phyloP scores from a whole-genome alignment of 92 coral and sea anemone species.

The Actinernus sp. region DNA sequence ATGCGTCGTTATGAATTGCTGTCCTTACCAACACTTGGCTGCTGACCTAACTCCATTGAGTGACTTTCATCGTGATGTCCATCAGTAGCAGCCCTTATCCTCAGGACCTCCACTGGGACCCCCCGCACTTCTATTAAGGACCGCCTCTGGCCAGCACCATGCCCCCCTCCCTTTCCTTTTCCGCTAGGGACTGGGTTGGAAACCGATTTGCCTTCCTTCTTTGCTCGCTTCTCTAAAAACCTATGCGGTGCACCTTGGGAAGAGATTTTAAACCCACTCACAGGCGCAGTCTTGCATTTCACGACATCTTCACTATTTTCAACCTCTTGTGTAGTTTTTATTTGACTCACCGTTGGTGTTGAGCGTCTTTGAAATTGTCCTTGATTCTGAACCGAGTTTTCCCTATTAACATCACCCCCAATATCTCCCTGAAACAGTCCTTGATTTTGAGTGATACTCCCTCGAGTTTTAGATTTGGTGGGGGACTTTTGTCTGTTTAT shows the following conservation, averaged over 20 bases:
- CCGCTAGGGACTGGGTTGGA: background rate
- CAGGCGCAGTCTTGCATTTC: background rate
- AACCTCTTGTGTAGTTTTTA: background rate
- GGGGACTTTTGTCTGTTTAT: background rate
- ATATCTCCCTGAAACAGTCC: slow-evolving; percentile 3
- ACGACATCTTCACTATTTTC: slow-evolving; percentile 4
- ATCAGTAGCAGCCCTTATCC: slow-evolving; percentile 18
- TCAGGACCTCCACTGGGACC: slow-evolving; percentile 40
- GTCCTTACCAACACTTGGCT: too few species aligned
- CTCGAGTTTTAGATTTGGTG: background rate
- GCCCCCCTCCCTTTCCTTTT: slow-evolving; percentile 3
- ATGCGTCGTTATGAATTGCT: too few species aligned
- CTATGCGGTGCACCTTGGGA: slow-evolving; percentile 48
- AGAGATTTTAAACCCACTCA: slow-evolving; percentile 18
- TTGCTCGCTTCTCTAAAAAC: slow-evolving; percentile 23
- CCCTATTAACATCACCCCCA: slow-evolving; percentile 6
- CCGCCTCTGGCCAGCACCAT: slow-evolving; percentile 1
- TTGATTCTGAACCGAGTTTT: background rate
- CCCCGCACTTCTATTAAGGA: slow-evolving; percentile 10
- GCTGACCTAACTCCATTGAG: too few species aligned
- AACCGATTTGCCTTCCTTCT: slow-evolving; percentile 4
- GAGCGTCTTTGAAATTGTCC: background rate
- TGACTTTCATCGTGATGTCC: background rate
- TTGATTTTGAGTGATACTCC: slow-evolving; percentile 10
- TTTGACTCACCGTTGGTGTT: background rate